Conservation (phyloP, 2,797 vertebrate species). For the Sebastes glaucus region DNA sequence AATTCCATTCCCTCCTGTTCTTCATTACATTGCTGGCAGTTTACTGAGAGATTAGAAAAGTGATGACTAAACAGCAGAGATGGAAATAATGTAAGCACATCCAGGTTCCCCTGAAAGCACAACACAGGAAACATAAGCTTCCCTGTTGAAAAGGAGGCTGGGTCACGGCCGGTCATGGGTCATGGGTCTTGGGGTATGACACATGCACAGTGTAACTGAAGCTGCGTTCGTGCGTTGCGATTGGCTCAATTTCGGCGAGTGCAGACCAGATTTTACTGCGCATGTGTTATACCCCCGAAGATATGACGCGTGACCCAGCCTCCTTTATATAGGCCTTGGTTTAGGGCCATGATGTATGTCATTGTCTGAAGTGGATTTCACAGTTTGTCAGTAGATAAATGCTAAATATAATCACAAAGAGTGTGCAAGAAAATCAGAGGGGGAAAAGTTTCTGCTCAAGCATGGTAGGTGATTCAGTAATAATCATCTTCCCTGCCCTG, state of each 20-base stretch:
- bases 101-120: constrained; percentile 1
- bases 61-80: constrained; percentile 27
- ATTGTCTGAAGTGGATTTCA: constrained; percentile 14
- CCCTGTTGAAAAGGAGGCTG: not conserved
- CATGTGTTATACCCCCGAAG: too few relatives aligned
- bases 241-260: too few relatives aligned
- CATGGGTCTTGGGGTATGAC: too few relatives aligned
- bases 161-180: too few relatives aligned
- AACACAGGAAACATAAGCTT: constrained; percentile 11
- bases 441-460: not conserved
- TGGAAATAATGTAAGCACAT: constrained; percentile 9
- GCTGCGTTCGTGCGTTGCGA: too few relatives aligned
- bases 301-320: too few relatives aligned
- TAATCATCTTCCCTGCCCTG: too few relatives aligned
- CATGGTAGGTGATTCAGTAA: not conserved
- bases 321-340: too few relatives aligned
- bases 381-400: constrained; percentile 13
- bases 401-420: not conserved
- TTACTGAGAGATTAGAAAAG: constrained; percentile 46
- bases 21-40: constrained; percentile 34
- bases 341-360: not conserved
- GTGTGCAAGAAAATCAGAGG: not conserved
- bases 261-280: too few relatives aligned
- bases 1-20: constrained; percentile 13
- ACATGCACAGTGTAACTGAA: too few relatives aligned